These are phyloP conservation scores for Gallinago undulata DNA, from an alignment of 2,113 vertebrate genomes.

Conservation along the genomic window DNA sequence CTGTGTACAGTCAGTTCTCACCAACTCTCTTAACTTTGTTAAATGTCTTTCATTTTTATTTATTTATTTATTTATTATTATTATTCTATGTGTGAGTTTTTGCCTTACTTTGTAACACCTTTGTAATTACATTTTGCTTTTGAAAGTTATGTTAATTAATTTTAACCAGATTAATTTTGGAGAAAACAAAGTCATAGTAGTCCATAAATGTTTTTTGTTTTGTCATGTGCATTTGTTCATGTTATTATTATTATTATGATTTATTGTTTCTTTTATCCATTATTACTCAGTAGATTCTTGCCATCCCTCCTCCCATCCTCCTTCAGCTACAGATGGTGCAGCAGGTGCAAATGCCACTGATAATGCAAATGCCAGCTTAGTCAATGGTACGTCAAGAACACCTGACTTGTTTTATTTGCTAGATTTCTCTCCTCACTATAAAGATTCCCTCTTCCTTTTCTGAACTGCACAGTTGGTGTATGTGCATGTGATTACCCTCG, in stretches of 20 bases:
- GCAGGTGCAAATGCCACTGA: conserved; percentile 91
- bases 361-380: conserved; percentile 92
- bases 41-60: conserved; percentile 7
- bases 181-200: neutral
- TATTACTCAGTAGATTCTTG: conserved; percentile 92
- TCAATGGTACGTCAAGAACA: conserved; percentile 97
- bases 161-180: conserved; percentile 15
- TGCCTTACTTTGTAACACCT: neutral
- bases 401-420: conserved; percentile 73
- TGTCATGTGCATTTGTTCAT: conserved; percentile 5
- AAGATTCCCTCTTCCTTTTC: conserved; percentile 57
- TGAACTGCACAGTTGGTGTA: conserved; percentile 57
- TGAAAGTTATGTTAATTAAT: conserved; percentile 19
- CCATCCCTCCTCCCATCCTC: conserved; percentile 93
- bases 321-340: conserved; percentile 94
- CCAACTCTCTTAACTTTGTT: neutral
- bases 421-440: conserved; percentile 67
- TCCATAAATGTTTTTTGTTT: conserved; percentile 13
- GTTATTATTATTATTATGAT: conserved; percentile 44
- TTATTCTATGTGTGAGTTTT: conserved; percentile 28
- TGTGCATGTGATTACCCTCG: conserved; percentile 73
- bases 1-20: neutral
- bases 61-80: neutral
- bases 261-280: conserved; percentile 75
- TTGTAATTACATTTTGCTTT: conserved; percentile 26